Base-by-base conservation (phyloP, 1,140 invertebrate species). In the Lepidostoma basale region DNA sequence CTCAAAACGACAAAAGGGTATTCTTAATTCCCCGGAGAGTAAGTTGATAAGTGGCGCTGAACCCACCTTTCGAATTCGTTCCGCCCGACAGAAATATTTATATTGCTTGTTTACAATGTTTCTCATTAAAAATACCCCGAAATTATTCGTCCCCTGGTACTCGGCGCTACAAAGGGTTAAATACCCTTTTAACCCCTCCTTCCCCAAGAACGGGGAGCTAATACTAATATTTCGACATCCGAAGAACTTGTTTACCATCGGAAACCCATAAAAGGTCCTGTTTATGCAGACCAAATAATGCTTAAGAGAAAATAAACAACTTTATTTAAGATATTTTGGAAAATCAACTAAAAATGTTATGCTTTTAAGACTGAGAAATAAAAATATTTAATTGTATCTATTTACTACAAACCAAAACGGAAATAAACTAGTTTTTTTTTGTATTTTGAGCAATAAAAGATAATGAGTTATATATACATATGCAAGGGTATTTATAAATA, bases 21-120 rank as follows among this genome's bases (percentile, higher is more conserved):
- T 54, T 54, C 49, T 16, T 33, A 3, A 23, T 9, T 22, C 44
- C 20, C 44, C 3, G 12, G 44, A 20, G 44, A 22, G 45, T 23
- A 49, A 49, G 49, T 5, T 54, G 14, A n/a, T 26, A 18, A 28
- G 49, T 9, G 25, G 49, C 12, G n/a, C n/a, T n/a, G 26, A 54
- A 28, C n/a, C 23, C 30, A 54, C 23, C 49, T 33, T 23, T 28
- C 49, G n/a, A 39, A 59, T 59, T 39, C 36, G 54, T 33, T 12
- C 25, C 54, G 54, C 54, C 54, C 30, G 54, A 40, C 54, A 54
- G 68, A 71, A 71, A 71, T 71, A 71, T 71, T 71, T 71, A 71
- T 71, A 71, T 71, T 67, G 65, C 69, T 71, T 71, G 69, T 71
- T 71, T 71, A 71, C 69, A 71, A 68, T 65, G 69, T 71, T 71